A percentile compares a stretch with the other conserved stretches of the same genome.
phyloP scores from a whole-genome alignment of 2,797 vertebrate genomes.

The Gymnodraco acuticeps region DNA sequence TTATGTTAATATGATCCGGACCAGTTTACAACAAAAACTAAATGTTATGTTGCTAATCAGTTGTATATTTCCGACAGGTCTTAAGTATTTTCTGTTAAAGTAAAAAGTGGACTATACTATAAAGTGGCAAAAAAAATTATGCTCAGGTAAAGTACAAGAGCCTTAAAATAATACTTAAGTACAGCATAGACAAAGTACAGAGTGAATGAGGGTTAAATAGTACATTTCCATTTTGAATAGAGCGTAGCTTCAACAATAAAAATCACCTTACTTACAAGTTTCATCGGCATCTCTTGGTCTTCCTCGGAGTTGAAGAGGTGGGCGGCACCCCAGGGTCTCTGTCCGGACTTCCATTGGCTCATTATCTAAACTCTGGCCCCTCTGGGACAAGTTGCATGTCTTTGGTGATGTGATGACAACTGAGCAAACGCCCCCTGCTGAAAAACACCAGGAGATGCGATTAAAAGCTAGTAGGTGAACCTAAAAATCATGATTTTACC shows the following conservation, averaged over 20 bases:
- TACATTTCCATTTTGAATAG: background rate
- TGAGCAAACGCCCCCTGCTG: background rate
- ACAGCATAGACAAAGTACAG: too few species aligned
- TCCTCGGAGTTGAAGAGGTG: background rate
- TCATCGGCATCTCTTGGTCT: background rate
- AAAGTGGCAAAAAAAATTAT: too few species aligned
- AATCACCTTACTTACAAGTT: slow-evolving; percentile 4
- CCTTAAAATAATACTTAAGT: too few species aligned
- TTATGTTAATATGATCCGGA: background rate
- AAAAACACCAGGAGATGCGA: background rate
- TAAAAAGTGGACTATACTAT: too few species aligned
- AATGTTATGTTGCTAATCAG: background rate
- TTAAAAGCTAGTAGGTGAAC: background rate
- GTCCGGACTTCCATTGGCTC: background rate
- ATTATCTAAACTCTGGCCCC: background rate
- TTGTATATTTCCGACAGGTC: background rate
- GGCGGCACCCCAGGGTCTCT: background rate
- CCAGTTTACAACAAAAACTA: background rate
- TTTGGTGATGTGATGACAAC: background rate
- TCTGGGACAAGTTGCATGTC: background rate
- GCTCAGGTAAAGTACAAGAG: too few species aligned
- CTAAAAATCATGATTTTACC: too few species aligned
- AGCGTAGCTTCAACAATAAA: background rate
- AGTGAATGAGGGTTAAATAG: too few species aligned
- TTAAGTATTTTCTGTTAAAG: too few species aligned